Percentiles rank a stretch among this genome's conserved stretches.
phyloP scores from a whole-genome alignment of 2,888 invertebrate genomes.

The Volucella zonaria region DNA sequence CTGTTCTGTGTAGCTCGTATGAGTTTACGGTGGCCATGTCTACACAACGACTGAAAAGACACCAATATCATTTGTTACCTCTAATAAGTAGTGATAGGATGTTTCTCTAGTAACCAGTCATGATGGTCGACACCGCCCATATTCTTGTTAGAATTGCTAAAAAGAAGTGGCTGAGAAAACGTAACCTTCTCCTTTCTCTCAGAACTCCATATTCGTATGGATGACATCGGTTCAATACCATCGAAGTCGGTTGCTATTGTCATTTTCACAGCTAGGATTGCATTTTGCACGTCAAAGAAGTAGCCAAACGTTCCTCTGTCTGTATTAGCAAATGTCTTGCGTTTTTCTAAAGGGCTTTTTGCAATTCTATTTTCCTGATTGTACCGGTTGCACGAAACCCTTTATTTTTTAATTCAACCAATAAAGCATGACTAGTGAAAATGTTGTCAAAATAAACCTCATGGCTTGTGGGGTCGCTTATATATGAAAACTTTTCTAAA shows the following conservation, averaged over 20 bases:
- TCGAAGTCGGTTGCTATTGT: not conserved
- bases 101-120: not conserved
- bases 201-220: no score
- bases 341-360: not conserved
- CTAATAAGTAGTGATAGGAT: not conserved
- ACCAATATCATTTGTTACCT: slow-evolving; percentile 13
- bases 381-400: slow-evolving; percentile 1
- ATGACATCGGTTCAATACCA: not conserved
- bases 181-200: not conserved
- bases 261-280: not conserved
- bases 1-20: not conserved
- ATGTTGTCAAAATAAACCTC: not conserved
- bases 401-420: not conserved
- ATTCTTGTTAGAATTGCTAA: not conserved
- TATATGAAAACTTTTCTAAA: no score
- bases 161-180: not conserved
- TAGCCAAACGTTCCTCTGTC: not conserved
- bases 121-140: slow-evolving; percentile 9
- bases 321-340: not conserved
- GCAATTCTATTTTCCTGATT: slow-evolving; percentile 3
- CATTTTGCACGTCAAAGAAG: not conserved
- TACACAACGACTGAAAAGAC: not conserved
- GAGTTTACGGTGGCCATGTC: not conserved
- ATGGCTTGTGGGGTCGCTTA: no score
- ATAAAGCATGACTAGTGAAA: not conserved